Base-by-base conservation (phyloP, 2,888 invertebrate genomes). In the Perithous albicinctus region DNA sequence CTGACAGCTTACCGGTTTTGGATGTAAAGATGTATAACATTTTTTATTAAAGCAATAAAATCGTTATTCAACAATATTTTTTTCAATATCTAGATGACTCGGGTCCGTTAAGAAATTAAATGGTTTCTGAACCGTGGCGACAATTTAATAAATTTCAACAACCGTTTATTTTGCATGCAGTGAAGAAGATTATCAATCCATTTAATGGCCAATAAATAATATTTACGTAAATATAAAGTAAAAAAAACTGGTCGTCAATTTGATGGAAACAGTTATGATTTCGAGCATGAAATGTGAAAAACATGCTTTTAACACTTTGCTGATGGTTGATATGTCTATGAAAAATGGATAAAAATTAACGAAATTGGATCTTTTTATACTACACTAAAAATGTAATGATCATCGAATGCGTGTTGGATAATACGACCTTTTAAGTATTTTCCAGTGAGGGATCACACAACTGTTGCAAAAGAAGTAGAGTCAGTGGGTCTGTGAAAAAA, bases 341-440 rank as follows among this genome's bases (percentile, higher is more conserved):
- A 56, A 56, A 32, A 32, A 29, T 56, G 7, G 26, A 54, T 54
- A 54, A 54, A 26, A 26, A 12, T 54, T n/a, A n/a, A n/a, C n/a
- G n/a, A n/a, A n/a, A n/a, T n/a, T n/a, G n/a, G 23, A 54, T 12
- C 54, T 12, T 32, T 15, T 35, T 1, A 1, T 4, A 35, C 29
- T 18, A 32, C 15, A 32, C n/a, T 32, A 32, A 59, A 59, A 35
- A 18, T 29, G 15, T 20, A 61, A 38, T 29, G 5, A 26, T 54
- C 54, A 54, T 54, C 2, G 10, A 1, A 26, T 26, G 3, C 0
- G 54, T 15, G n/a, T 2, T 29, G 32, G 15, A 29, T 15, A n/a
- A n/a, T n/a, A 29, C n/a, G 15, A 56, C 5, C 29, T 15, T n/a
- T 15, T n/a, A 32, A 15, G 12, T 32, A 56, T 56, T 7, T 56